Conservation (phyloP, 2,888 invertebrate species). For the Cylindroiulus punctatus region DNA sequence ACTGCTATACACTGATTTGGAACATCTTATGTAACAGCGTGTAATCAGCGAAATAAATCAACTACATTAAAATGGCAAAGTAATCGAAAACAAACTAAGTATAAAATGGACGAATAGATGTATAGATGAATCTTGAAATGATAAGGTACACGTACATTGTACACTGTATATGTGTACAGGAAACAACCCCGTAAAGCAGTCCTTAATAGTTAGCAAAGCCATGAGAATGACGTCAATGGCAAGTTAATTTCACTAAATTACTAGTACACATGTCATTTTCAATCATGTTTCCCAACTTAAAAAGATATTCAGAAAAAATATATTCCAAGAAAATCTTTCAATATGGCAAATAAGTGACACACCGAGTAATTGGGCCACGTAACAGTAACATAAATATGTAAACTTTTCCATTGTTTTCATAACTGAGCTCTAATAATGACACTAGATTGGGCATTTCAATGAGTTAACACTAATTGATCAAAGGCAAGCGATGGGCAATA, state of each 20-base stretch:
- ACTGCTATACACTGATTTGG: too few species aligned
- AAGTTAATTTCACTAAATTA: not conserved
- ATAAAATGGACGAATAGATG: too few species aligned
- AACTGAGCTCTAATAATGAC: slow-evolving; percentile 8
- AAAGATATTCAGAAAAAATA: not conserved
- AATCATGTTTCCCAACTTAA: not conserved
- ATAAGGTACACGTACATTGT: too few species aligned
- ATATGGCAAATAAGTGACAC: not conserved
- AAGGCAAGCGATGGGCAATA: not conserved
- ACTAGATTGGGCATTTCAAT: not conserved
- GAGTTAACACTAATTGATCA: not conserved
- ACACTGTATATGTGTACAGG: too few species aligned
- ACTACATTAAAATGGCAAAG: too few species aligned
- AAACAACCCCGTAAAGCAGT: too few species aligned
- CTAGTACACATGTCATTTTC: not conserved
- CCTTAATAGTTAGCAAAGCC: not conserved
- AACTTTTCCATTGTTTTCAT: slow-evolving; percentile 22
- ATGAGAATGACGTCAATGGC: not conserved
- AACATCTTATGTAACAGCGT: too few species aligned
- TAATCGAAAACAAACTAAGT: too few species aligned
- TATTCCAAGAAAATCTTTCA: not conserved
- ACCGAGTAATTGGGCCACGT: not conserved
- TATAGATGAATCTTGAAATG: too few species aligned
- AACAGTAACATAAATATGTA: not conserved
- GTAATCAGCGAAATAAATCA: too few species aligned